phyloP scores from a whole-genome alignment of 2,888 invertebrate species.

The Altica lythri region DNA sequence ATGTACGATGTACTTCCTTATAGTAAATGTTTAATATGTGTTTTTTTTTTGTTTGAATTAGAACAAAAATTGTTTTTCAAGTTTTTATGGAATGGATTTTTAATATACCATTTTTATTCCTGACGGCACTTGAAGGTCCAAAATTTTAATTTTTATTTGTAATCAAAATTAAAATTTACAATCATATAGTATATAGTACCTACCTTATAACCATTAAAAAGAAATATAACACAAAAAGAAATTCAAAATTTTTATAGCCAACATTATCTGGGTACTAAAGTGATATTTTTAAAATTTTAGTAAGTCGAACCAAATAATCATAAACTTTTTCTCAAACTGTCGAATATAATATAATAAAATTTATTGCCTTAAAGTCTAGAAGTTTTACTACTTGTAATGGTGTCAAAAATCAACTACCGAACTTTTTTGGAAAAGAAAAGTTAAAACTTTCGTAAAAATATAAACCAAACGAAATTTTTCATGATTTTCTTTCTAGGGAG shows the following conservation, averaged over 20 bases:
- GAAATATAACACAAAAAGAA: no score
- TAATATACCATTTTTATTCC: slow-evolving; percentile 5
- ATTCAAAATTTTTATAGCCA: no score
- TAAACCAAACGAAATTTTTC: slow-evolving; percentile 21
- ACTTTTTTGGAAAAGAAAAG: slow-evolving; percentile 1
- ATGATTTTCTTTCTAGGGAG: slow-evolving; percentile 25
- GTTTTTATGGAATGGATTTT: slow-evolving; percentile 12
- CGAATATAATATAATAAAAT: no score
- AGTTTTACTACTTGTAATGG: no score
- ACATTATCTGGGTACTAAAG: no score
- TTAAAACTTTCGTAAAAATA: slow-evolving; percentile 14
- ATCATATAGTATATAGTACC: no score
- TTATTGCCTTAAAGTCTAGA: no score
- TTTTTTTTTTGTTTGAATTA: slow-evolving; percentile 20
- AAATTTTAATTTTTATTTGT: neutral
- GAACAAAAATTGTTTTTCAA: slow-evolving; percentile 17
- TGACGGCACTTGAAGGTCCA: slow-evolving; percentile 11
- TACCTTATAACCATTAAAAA: no score
- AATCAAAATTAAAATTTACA: slow-evolving; percentile 7
- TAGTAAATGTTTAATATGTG: slow-evolving; percentile 22
- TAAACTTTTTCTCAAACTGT: no score
- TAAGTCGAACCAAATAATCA: no score
- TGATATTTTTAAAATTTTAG: no score
- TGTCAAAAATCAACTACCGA: no score
- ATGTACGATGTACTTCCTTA: slow-evolving; percentile 16